Percentiles rank a stretch among this genome's conserved stretches.
phyloP scores from a whole-genome alignment of 2,113 vertebrate species.

The Pimephales promelas region DNA sequence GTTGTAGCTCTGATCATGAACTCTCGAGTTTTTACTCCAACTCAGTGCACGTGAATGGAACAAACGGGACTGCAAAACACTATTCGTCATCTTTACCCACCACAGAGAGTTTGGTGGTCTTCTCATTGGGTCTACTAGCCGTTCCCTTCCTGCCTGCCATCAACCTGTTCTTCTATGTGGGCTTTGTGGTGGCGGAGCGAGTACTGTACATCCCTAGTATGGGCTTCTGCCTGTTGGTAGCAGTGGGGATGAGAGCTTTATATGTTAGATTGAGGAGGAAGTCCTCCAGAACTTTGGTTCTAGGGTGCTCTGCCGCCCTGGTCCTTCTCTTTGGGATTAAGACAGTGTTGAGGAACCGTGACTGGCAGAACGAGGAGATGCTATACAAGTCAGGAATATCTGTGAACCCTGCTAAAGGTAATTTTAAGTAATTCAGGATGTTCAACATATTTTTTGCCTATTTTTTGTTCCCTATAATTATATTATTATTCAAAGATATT shows the following conservation, averaged over 20 bases:
- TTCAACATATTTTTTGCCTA: not conserved
- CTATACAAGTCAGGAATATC: conserved; percentile 98
- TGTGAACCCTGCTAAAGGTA: conserved; percentile 99
- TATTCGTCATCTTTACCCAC: conserved; percentile 83
- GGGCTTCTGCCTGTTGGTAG: conserved; percentile 97
- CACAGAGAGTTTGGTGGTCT: conserved; percentile 88
- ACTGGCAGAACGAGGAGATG: conserved; percentile 99
- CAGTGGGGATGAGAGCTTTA: conserved; percentile 88
- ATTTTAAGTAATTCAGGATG: conserved; percentile 50
- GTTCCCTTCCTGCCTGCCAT: conserved; percentile 95
- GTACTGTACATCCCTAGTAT: conserved; percentile 99
- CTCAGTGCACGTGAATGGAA: conserved; percentile 74
- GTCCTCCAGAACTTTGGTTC: conserved; percentile 84
- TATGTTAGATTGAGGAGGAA: conserved; percentile 83
- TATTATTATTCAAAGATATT: too few species aligned
- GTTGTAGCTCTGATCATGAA: conserved; percentile 83
- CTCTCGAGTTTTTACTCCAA: conserved; percentile 74
- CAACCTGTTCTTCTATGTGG: conserved; percentile 98
- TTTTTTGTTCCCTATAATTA: not conserved
- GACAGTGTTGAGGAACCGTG: conserved; percentile 91
- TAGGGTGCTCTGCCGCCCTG: conserved; percentile 84
- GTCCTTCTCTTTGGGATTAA: conserved; percentile 90
- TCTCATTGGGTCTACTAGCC: conserved; percentile 90
- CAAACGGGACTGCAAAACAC: conserved; percentile 85
- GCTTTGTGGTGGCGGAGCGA: conserved; percentile 98